phyloP scores from a whole-genome alignment of 2,888 invertebrate genomes.

The Lissonota sp. region DNA sequence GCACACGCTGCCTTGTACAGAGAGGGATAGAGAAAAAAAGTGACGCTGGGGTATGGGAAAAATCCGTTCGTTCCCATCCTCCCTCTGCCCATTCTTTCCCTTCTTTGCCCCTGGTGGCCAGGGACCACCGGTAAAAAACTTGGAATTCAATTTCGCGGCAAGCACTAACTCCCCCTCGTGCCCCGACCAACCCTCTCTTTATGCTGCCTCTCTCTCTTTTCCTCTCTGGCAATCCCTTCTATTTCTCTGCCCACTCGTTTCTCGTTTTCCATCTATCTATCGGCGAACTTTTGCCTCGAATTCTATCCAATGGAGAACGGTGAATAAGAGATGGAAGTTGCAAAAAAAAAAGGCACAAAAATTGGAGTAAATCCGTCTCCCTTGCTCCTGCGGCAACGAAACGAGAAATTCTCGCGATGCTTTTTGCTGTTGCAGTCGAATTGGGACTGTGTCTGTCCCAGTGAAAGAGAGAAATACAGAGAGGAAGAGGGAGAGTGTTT shows the following conservation, averaged over 20 bases:
- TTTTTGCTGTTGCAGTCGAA: conserved; percentile 4
- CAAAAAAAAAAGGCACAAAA: conserved; percentile 16
- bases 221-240: conserved; percentile 33
- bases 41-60: conserved; percentile 6
- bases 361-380: conserved; percentile 33
- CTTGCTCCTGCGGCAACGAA: conserved; percentile 2
- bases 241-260: conserved; percentile 8
- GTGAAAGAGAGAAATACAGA: neutral
- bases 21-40: neutral
- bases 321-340: conserved; percentile 4
- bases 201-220: conserved; percentile 1
- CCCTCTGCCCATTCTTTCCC: conserved; percentile 5
- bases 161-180: conserved; percentile 51
- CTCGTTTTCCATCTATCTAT: conserved; percentile 46
- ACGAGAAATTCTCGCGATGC: conserved; percentile 10
- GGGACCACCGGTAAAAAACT: conserved; percentile 59
- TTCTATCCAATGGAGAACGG: conserved; percentile 32
- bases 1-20: conserved; percentile 20
- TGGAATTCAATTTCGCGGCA: conserved; percentile 63
- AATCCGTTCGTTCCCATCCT: conserved; percentile 32
- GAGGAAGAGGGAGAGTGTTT: conserved; percentile 31
- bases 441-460: neutral
- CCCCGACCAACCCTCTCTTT: neutral
- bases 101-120: conserved; percentile 23
- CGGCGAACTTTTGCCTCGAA: conserved; percentile 37